Conservation (phyloP, 2,888 invertebrate species). For the Ceraclea dissimilis region DNA sequence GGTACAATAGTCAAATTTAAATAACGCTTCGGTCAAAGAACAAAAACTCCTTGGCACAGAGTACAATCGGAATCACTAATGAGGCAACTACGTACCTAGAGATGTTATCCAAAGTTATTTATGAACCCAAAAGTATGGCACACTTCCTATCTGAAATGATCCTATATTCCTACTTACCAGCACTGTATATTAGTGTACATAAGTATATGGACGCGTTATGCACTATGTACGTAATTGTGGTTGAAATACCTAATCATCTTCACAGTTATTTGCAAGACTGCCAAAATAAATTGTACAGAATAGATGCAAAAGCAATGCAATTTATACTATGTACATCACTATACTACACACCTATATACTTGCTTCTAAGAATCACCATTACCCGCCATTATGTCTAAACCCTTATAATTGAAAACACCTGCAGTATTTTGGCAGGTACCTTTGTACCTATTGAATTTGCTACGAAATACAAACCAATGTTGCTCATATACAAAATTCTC, state of each 20-base stretch:
- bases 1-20: slow-evolving; percentile 16
- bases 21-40: slow-evolving; percentile 12
- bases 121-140: slow-evolving; percentile 7
- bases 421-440: no score
- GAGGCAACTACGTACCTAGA: slow-evolving; percentile 10
- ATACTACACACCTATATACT: no score
- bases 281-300: background rate
- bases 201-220: background rate
- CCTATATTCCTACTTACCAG: background rate
- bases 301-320: no score
- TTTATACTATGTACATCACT: no score
- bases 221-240: background rate
- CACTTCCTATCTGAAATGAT: slow-evolving; percentile 1
- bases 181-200: no score
- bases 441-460: no score
- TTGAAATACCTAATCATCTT: background rate
- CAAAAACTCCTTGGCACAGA: slow-evolving; percentile 18
- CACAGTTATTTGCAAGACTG: background rate
- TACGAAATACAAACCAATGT: no score
- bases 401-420: no score
- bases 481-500: no score
- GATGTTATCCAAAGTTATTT: slow-evolving; percentile 11
- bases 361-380: no score
- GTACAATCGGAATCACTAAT: slow-evolving; percentile 12
- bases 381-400: no score